A percentile compares a stretch with the other conserved stretches of the same genome.
Evolutionary conservation across 2,888 invertebrate genomes (phyloP).

Genomic region (Hypselothyrea guttata): DNA sequence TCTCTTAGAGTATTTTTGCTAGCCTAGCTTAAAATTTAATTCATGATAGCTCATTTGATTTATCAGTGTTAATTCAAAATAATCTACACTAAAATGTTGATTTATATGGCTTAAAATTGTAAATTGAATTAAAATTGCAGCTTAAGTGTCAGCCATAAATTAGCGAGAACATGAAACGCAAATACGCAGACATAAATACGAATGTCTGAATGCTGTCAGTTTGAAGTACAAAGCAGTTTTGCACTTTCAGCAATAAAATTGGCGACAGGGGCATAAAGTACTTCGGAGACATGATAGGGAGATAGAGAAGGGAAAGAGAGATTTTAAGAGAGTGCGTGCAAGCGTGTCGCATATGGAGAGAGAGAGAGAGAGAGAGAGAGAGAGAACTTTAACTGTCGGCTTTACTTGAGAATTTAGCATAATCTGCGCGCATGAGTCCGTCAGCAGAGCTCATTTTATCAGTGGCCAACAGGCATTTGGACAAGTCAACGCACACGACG

Average conservation of each 20-base stretch:
- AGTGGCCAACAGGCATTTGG: conserved; percentile 40
- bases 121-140: background rate
- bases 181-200: background rate
- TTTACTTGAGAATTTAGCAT: conserved; percentile 63
- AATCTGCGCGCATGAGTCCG: conserved; percentile 38
- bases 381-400: conserved; percentile 55
- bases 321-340: background rate
- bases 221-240: background rate
- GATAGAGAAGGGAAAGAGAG: background rate
- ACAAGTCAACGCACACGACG: background rate
- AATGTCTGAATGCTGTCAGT: conserved; percentile 4
- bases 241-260: conserved; percentile 1
- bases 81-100: background rate
- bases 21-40: too few relatives aligned
- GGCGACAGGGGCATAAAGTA: too few relatives aligned
- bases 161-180: background rate
- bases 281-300: background rate
- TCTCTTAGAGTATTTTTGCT: too few relatives aligned
- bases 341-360: conserved; percentile 1
- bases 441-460: conserved; percentile 47
- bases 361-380: conserved; percentile 5
- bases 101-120: background rate
- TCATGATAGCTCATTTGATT: too few relatives aligned
- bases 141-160: conserved; percentile 9
- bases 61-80: too few relatives aligned